Conservation (phyloP, 2,888 invertebrate species). For the Mactromeris polynyma region DNA sequence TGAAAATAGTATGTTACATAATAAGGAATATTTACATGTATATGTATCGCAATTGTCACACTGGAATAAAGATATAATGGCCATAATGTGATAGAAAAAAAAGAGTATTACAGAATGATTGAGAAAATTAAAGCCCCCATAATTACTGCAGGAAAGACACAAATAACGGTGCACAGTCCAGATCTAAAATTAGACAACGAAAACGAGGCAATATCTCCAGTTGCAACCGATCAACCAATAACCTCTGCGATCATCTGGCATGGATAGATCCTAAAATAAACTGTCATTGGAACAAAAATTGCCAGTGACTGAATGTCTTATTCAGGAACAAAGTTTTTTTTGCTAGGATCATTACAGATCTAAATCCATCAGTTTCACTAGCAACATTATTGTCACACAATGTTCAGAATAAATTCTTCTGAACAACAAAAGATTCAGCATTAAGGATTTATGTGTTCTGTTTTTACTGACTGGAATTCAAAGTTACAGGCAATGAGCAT, state of each 20-base stretch:
- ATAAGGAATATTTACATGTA: too few relatives aligned
- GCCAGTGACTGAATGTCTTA: neutral
- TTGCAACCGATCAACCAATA: neutral
- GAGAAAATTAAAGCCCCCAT: too few relatives aligned
- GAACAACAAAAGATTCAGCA: too few relatives aligned
- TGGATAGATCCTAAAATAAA: neutral
- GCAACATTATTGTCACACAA: neutral
- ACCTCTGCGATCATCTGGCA: neutral
- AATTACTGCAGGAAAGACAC: too few relatives aligned
- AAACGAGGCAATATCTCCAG: neutral
- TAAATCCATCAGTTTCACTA: neutral
- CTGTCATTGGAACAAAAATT: conserved; percentile 1
- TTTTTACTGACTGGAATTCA: too few relatives aligned
- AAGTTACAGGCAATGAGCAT: too few relatives aligned
- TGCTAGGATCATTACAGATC: neutral
- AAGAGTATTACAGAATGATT: neutral
- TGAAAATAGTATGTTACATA: too few relatives aligned
- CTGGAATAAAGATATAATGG: too few relatives aligned
- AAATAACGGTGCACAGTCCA: neutral
- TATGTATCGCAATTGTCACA: too few relatives aligned
- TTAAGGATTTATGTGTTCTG: too few relatives aligned
- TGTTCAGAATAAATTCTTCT: too few relatives aligned
- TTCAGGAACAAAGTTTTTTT: neutral
- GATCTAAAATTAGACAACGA: neutral
- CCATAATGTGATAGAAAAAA: neutral